A percentile compares a stretch with the other conserved stretches of the same genome.
Conservation (phyloP, 2,888 invertebrate genomes). For the Agelastica alni region DNA sequence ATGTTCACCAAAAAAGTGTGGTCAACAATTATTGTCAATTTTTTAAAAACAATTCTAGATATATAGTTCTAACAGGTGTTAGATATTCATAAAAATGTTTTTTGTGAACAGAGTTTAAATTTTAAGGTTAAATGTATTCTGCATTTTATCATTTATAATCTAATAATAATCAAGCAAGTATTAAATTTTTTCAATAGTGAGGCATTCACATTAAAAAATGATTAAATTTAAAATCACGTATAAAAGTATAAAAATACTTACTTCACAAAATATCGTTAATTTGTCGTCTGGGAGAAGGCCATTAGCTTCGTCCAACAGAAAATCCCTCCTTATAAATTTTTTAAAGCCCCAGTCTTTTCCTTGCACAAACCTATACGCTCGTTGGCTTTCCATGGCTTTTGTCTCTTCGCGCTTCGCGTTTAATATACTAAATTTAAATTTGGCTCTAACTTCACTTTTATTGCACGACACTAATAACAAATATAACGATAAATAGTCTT, state of each 20-base stretch:
- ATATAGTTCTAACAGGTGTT: no score
- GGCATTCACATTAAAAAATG: no score
- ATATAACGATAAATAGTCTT: constrained; percentile 99
- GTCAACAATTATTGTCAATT: no score
- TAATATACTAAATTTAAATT: constrained; percentile 99
- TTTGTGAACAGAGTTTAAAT: no score
- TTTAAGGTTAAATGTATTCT: no score
- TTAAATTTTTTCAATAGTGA: no score
- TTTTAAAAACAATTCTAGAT: no score
- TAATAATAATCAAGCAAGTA: no score
- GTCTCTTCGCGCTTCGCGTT: constrained; percentile 99
- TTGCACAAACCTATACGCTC: constrained; percentile 99
- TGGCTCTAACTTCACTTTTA: constrained; percentile 99
- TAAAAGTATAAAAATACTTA: constrained; percentile 53
- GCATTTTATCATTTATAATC: no score
- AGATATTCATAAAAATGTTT: no score
- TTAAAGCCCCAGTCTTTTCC: constrained; percentile 99
- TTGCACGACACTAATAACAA: constrained; percentile 98
- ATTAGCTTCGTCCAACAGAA: constrained; percentile 97
- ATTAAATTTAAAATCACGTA: no score
- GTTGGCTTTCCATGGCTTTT: constrained; percentile 96
- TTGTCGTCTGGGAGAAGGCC: constrained; percentile 98
- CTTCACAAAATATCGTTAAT: constrained; percentile 99
- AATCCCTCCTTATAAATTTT: constrained; percentile 98
- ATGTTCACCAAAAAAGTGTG: no score